Evolutionary conservation across 2,113 vertebrate genomes (phyloP).

Genomic region (Budorcas taxicolor): DNA sequence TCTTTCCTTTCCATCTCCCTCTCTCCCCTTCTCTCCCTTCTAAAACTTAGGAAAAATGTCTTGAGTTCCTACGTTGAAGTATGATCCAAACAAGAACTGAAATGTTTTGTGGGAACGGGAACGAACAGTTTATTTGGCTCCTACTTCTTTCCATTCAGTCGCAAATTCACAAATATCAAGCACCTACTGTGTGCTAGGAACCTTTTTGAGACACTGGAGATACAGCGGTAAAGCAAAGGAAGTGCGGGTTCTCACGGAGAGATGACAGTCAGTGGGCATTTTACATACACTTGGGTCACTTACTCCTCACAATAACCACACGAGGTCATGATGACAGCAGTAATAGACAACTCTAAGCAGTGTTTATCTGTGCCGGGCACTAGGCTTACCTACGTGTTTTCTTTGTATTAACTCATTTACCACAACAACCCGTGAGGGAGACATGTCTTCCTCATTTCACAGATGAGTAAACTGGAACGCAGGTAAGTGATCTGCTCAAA

Average conservation of each 20-base stretch:
- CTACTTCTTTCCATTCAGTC: neutral
- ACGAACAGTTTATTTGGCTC: neutral
- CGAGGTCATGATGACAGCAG: neutral
- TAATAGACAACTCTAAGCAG: neutral
- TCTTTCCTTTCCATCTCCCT: too few species aligned
- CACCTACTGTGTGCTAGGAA: neutral
- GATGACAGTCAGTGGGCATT: neutral
- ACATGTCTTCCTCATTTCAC: neutral
- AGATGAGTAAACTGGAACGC: conserved; percentile 15
- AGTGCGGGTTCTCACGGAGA: neutral
- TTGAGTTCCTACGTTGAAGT: neutral
- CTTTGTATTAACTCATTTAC: neutral
- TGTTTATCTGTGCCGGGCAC: neutral
- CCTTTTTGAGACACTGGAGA: neutral
- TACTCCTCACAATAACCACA: neutral
- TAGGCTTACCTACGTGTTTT: neutral
- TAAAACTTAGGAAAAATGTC: conserved; percentile 4
- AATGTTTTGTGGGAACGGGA: neutral
- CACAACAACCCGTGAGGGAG: neutral
- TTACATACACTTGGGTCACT: neutral
- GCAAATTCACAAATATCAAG: conserved; percentile 10
- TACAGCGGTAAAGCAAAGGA: neutral
- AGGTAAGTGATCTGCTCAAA: neutral
- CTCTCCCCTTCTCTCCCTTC: neutral
- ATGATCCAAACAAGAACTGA: neutral